Conservation (phyloP, 2,888 invertebrate species). For the Philhelius pedissequus region DNA sequence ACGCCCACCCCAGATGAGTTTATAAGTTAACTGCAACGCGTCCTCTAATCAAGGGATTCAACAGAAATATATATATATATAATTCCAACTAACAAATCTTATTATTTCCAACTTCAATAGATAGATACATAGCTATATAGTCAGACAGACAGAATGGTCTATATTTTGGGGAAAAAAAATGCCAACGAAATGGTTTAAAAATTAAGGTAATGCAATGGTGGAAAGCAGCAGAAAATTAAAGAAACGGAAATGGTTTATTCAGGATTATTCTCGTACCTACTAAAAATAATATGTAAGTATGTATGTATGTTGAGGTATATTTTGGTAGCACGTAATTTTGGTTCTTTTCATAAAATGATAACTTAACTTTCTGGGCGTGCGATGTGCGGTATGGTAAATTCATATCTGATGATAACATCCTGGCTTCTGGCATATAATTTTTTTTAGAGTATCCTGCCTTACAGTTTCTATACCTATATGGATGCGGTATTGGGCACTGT, state of each 20-base stretch:
- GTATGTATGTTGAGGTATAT: too few relatives aligned
- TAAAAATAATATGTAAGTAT: too few relatives aligned
- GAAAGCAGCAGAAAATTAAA: constrained; percentile 28
- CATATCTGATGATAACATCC: constrained; percentile 22
- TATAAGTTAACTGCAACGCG: constrained; percentile 6
- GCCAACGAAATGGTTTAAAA: not conserved
- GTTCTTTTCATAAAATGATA: constrained; percentile 63
- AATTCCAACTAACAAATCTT: constrained; percentile 44
- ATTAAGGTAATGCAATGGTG: not conserved
- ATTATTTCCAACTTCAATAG: constrained; percentile 43
- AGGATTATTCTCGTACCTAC: constrained; percentile 10
- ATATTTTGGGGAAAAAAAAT: not conserved
- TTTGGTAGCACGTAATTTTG: constrained; percentile 45
- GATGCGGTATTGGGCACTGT: not conserved
- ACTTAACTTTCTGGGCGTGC: constrained; percentile 37
- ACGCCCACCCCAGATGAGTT: constrained; percentile 46
- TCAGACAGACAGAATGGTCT: not conserved
- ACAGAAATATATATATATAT: not conserved
- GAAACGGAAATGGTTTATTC: constrained; percentile 52
- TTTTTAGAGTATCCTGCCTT: not conserved
- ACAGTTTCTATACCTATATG: not conserved
- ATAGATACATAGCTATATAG: constrained; percentile 4
- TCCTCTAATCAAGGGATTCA: constrained; percentile 51
- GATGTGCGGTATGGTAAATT: not conserved
- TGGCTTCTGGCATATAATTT: constrained; percentile 54